phyloP scores from a whole-genome alignment of 2,888 invertebrate species.

The Mesorhabditis sp. region DNA sequence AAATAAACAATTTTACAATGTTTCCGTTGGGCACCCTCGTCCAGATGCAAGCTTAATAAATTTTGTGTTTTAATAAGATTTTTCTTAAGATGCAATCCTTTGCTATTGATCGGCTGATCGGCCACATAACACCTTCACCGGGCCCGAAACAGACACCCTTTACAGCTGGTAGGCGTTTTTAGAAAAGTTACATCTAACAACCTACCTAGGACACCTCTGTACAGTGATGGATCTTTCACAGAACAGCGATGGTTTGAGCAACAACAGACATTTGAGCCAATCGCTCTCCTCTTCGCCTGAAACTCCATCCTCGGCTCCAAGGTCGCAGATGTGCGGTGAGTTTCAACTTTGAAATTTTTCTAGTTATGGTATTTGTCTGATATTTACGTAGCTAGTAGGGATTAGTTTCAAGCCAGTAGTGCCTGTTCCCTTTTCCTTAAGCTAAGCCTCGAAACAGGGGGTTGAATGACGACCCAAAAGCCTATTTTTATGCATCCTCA shows the following conservation, averaged over 20 bases:
- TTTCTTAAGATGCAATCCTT: background rate
- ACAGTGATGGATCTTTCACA: background rate
- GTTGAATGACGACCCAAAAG: too few species aligned
- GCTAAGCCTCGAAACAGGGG: too few species aligned
- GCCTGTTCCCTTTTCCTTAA: too few species aligned
- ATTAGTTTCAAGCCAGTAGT: background rate
- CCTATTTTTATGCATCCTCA: too few species aligned
- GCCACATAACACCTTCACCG: background rate
- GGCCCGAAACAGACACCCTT: background rate
- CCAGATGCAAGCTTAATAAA: too few species aligned
- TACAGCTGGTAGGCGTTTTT: background rate
- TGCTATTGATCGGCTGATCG: background rate
- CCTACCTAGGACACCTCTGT: background rate
- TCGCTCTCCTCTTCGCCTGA: background rate
- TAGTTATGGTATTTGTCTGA: background rate
- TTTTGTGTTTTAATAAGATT: too few species aligned
- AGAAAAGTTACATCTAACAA: background rate
- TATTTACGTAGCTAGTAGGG: background rate
- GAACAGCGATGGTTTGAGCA: too few species aligned
- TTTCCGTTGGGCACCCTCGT: too few species aligned
- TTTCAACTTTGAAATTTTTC: background rate
- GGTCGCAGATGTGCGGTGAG: too few species aligned
- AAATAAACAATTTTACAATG: too few species aligned
- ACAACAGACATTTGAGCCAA: background rate
- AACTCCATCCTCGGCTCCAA: background rate